Conservation (phyloP, 2,888 invertebrate genomes). For the Clunio marinus region DNA sequence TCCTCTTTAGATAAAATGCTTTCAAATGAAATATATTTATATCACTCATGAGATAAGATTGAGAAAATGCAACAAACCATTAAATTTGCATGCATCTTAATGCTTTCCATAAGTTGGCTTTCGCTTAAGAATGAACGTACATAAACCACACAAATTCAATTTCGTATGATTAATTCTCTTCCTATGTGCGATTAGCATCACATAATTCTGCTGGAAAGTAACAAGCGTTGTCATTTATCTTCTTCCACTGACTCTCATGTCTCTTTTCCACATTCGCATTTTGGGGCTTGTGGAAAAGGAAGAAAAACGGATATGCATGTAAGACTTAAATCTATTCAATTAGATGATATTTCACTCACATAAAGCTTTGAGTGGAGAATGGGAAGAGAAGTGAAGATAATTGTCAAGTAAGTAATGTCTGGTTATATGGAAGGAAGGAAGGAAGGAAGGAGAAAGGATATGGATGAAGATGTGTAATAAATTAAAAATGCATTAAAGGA, state of each 20-base stretch:
- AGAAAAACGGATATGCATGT: not conserved
- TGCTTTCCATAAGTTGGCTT: not conserved
- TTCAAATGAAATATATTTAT: no score
- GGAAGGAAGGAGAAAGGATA: no score
- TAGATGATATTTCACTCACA: slow-evolving; percentile 32
- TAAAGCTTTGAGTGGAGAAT: not conserved
- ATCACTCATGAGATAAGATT: no score
- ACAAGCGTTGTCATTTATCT: not conserved
- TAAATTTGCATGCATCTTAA: slow-evolving; percentile 3
- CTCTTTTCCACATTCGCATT: not conserved
- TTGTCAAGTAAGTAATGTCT: slow-evolving; percentile 30
- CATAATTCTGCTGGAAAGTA: slow-evolving; percentile 1
- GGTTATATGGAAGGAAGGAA: slow-evolving; percentile 31
- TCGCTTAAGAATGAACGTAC: not conserved
- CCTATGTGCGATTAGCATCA: slow-evolving; percentile 18
- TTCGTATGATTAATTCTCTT: slow-evolving; percentile 12
- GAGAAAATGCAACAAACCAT: slow-evolving; percentile 10
- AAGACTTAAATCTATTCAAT: slow-evolving; percentile 29
- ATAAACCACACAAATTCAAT: slow-evolving; percentile 22
- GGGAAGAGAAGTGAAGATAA: slow-evolving; percentile 17
- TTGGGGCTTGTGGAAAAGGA: not conserved
- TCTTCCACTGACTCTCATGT: not conserved
- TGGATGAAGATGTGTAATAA: slow-evolving; percentile 34
- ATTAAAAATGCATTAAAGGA: slow-evolving; percentile 39
- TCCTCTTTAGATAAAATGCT: no score